A percentile compares a stretch with the other conserved stretches of the same genome.
These are phyloP conservation scores for Potamarius usumacintae DNA, from an alignment of 2,113 vertebrate species.

Conservation along the genomic window DNA sequence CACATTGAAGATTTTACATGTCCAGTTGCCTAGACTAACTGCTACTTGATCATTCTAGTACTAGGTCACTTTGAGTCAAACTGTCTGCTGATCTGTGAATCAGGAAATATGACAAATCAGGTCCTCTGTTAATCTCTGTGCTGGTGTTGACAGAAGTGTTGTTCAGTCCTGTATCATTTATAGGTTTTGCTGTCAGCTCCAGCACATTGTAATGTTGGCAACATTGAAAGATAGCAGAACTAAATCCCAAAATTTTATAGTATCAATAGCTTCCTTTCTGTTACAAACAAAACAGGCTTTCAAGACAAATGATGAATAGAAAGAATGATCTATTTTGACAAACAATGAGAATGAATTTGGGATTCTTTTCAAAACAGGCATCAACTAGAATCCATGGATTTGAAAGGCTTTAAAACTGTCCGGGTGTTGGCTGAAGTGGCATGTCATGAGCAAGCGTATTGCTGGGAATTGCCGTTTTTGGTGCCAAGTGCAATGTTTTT, in stretches of 20 bases:
- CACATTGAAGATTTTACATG: not conserved
- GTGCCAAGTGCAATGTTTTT: constrained; percentile 34
- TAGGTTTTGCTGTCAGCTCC: not conserved
- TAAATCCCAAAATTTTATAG: not conserved
- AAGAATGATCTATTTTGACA: not conserved
- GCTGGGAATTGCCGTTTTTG: constrained; percentile 23
- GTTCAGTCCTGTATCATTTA: not conserved
- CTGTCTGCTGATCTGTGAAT: not conserved
- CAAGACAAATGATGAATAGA: not conserved
- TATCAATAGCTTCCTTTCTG: not conserved
- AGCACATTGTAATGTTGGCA: not conserved
- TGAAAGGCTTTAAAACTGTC: constrained; percentile 16
- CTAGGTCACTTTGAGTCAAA: not conserved
- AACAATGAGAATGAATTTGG: constrained; percentile 23
- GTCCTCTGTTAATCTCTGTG: not conserved
- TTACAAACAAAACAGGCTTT: not conserved
- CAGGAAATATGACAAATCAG: not conserved
- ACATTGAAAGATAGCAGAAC: not conserved
- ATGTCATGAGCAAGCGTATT: constrained; percentile 21
- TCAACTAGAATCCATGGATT: constrained; percentile 6
- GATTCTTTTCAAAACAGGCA: constrained; percentile 8
- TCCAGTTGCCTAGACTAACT: not conserved
- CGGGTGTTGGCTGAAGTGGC: constrained; percentile 30
- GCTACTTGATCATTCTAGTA: not conserved
- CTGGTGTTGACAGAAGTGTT: not conserved